Conservation (phyloP, 1,140 invertebrate species). For the Drosophila kepulauana region DNA sequence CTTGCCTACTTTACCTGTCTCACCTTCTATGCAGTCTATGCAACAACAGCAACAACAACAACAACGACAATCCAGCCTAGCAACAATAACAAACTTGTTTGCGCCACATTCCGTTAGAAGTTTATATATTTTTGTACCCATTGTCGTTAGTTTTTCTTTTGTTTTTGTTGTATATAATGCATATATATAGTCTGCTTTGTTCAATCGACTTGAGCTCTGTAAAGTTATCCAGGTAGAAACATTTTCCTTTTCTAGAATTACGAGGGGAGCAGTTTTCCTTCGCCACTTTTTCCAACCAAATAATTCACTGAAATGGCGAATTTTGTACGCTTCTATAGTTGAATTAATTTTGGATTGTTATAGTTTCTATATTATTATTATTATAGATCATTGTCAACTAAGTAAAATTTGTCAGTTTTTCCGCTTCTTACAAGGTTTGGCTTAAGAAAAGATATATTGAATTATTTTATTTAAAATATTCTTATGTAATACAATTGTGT, state of each 20-base stretch:
- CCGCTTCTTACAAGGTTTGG: too few species aligned
- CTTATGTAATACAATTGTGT: too few species aligned
- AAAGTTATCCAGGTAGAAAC: background rate
- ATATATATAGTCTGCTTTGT: background rate
- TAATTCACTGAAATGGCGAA: too few species aligned
- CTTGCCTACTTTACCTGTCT: conserved; percentile 56
- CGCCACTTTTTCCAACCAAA: too few species aligned
- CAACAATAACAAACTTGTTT: conserved; percentile 64
- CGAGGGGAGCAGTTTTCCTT: background rate
- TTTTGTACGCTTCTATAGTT: too few species aligned
- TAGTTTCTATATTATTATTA: too few species aligned
- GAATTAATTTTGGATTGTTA: too few species aligned
- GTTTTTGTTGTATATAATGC: background rate
- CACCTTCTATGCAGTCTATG: conserved; percentile 43
- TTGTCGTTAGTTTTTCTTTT: conserved; percentile 15
- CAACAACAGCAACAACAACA: conserved; percentile 6
- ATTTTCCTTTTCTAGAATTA: too few species aligned
- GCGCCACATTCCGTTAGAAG: conserved; percentile 57
- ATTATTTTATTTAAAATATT: background rate
- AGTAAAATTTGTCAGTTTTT: too few species aligned
- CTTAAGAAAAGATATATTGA: too few species aligned
- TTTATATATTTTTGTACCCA: conserved; percentile 6
- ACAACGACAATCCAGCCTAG: background rate
- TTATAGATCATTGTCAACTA: too few species aligned
- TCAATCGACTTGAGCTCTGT: background rate